Evolutionary conservation across 1,140 invertebrate genomes (phyloP).

Genomic region (Tetranychus urticae): DNA sequence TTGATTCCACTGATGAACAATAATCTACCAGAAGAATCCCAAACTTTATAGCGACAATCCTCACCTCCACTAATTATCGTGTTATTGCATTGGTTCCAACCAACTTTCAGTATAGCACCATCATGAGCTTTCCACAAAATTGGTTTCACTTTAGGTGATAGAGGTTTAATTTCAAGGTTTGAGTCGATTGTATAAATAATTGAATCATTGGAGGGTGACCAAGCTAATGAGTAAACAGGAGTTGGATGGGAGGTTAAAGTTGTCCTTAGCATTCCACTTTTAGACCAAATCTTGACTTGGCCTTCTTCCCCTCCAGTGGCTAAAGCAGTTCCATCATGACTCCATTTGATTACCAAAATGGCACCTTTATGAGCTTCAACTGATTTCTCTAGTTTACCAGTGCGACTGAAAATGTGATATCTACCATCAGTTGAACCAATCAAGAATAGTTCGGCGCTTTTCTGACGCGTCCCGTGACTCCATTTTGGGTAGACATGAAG

Average conservation of each 20-base stretch:
- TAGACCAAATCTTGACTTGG: constrained; percentile 82
- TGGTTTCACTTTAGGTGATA: constrained; percentile 65
- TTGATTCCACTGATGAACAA: constrained; percentile 55
- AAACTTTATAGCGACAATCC: constrained; percentile 82
- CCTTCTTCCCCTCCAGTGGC: constrained; percentile 66
- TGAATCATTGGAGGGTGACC: constrained; percentile 59
- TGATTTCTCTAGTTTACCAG: constrained; percentile 70
- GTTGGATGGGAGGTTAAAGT: constrained; percentile 50
- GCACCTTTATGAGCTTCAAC: constrained; percentile 77
- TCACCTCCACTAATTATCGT: constrained; percentile 79
- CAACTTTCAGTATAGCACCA: constrained; percentile 56
- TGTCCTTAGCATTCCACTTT: constrained; percentile 77
- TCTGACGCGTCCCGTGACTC: constrained; percentile 43
- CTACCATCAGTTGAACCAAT: constrained; percentile 67
- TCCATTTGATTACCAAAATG: constrained; percentile 52
- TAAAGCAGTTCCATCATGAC: constrained; percentile 67
- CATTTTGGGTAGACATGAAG: constrained; percentile 48
- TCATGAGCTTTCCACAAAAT: constrained; percentile 89
- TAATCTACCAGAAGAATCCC: constrained; percentile 68
- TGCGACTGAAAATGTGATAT: constrained; percentile 62
- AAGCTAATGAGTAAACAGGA: constrained; percentile 51
- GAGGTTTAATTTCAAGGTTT: constrained; percentile 60
- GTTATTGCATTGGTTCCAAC: constrained; percentile 67
- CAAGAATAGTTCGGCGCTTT: constrained; percentile 49
- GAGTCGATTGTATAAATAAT: constrained; percentile 63